Evolutionary conservation across 2,113 vertebrate species (phyloP), one percentile per base, ranked within the genome.

Genomic region (Nothocercus julius): DNA sequence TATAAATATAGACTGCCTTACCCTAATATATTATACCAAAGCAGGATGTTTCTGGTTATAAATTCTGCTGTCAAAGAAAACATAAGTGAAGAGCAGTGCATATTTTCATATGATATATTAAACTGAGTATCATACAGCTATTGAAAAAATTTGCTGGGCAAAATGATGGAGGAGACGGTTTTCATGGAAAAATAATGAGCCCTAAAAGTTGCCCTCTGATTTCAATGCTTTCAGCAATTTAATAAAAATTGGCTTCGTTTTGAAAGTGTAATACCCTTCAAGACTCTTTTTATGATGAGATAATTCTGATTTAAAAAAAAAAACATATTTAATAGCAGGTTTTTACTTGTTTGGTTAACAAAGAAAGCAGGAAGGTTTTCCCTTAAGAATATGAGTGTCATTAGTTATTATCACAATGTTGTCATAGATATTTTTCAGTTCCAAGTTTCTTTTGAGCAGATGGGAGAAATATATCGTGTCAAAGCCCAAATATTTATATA

Each of bases 401-500:
- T 92, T 96, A 89, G 59, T 76, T 73, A 79, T 86, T 86, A 91
- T 91, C 81, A 82, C 64, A 82, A 47, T 84, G 77, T 93, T 92
- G 80, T 79, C 74, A 67, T 75, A 87, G 58, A 69, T 87, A 47
- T 45, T 56, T 86, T 93, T 94, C 89, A 85, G 59, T 92, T 97
- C 84, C 82, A 93, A 85, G 28, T 91, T 82, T 79, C 76, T 89
- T 93, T 92, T 89, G 87, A 97, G 89, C 89, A 93, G 84, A 93
- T 93, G 91, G 92, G 72, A 92, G 45, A 70, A 89, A 94, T 45
- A 28, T 87, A 82, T 3, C 32, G 51, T 82, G 69, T 78, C 80
- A 87, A 64, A 14, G 25, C 34, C 47, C 51, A 92, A 95, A 89
- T 95, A 90, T 84, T 90, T 88, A 67, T 92, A 76, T 89, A 58